These are phyloP conservation scores for Pristionchus entomophagus DNA, from an alignment of 2,888 invertebrate genomes.

Conservation along the genomic window DNA sequence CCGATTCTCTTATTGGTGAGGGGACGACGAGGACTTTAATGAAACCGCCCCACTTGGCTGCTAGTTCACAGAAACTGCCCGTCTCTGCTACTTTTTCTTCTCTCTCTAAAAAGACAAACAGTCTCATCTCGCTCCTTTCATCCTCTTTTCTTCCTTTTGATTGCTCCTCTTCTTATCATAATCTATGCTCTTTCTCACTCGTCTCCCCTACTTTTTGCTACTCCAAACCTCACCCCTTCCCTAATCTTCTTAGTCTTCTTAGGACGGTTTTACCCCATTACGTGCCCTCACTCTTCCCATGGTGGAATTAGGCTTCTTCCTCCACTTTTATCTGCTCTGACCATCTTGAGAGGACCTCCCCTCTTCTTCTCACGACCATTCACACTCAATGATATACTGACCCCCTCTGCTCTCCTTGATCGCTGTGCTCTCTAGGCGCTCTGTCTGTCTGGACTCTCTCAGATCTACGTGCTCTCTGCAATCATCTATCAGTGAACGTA, in stretches of 20 bases:
- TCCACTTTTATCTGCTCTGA: slow-evolving; percentile 9
- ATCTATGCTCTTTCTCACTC: slow-evolving; percentile 35
- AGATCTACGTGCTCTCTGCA: background rate
- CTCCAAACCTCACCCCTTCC: background rate
- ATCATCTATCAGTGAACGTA: background rate
- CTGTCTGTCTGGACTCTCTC: background rate
- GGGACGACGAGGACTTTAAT: background rate
- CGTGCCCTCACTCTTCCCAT: slow-evolving; percentile 37
- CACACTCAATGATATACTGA: slow-evolving; percentile 4
- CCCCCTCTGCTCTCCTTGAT: background rate
- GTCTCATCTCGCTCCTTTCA: background rate
- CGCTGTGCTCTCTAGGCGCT: background rate
- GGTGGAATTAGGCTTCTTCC: slow-evolving; percentile 30
- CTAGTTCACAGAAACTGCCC: background rate
- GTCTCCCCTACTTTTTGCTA: slow-evolving; percentile 21
- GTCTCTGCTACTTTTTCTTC: too few species aligned
- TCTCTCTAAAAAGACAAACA: too few species aligned
- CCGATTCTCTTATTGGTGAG: slow-evolving; percentile 15
- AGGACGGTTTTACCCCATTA: slow-evolving; percentile 28
- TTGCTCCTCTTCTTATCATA: slow-evolving; percentile 38
- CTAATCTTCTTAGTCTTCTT: background rate
- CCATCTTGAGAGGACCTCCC: background rate
- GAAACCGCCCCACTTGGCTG: background rate
- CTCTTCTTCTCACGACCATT: slow-evolving; percentile 29
- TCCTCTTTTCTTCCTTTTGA: slow-evolving; percentile 23